Percentiles rank a stretch among this genome's conserved stretches.
Conservation (phyloP, 37 sponge, comb jelly and placozoan species). For the Cliona cf. orientalis region DNA sequence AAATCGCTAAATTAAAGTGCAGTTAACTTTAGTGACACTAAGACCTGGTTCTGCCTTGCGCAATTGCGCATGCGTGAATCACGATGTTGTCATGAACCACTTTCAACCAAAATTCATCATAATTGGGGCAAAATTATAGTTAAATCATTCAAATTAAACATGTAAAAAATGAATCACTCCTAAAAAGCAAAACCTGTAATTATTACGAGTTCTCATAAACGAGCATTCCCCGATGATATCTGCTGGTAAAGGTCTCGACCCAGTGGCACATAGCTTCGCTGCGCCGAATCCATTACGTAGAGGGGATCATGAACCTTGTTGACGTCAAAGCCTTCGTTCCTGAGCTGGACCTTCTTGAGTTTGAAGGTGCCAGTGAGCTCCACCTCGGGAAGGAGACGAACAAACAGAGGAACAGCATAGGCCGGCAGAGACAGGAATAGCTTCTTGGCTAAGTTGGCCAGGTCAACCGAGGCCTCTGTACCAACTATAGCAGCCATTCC, state of each 20-base stretch:
- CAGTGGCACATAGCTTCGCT: slow-evolving; percentile 69
- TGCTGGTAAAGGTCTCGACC: slow-evolving; percentile 47
- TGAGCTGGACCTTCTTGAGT: slow-evolving; percentile 55
- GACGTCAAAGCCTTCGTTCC: slow-evolving; percentile 72
- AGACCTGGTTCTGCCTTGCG: too few relatives aligned
- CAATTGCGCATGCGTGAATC: too few relatives aligned
- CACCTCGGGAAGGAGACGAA: slow-evolving; percentile 51
- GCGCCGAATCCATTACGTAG: slow-evolving; percentile 68
- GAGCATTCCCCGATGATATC: too few relatives aligned
- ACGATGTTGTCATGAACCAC: too few relatives aligned
- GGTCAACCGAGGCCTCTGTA: slow-evolving; percentile 43
- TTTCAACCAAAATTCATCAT: too few relatives aligned
- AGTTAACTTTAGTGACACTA: too few relatives aligned
- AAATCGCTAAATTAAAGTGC: too few relatives aligned
- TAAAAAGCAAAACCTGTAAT: too few relatives aligned
- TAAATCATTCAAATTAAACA: too few relatives aligned
- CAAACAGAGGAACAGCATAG: slow-evolving; percentile 91
- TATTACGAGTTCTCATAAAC: too few relatives aligned
- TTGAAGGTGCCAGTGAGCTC: slow-evolving; percentile 87
- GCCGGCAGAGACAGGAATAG: slow-evolving; percentile 64
- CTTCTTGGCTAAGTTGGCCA: slow-evolving; percentile 55
- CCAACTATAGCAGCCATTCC: slow-evolving; percentile 88
- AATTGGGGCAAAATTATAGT: too few relatives aligned
- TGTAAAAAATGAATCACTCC: too few relatives aligned
- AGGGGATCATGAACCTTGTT: slow-evolving; percentile 69